Evolutionary conservation across 1,140 invertebrate species (phyloP).

Genomic region (Dinoponera quadriceps): DNA sequence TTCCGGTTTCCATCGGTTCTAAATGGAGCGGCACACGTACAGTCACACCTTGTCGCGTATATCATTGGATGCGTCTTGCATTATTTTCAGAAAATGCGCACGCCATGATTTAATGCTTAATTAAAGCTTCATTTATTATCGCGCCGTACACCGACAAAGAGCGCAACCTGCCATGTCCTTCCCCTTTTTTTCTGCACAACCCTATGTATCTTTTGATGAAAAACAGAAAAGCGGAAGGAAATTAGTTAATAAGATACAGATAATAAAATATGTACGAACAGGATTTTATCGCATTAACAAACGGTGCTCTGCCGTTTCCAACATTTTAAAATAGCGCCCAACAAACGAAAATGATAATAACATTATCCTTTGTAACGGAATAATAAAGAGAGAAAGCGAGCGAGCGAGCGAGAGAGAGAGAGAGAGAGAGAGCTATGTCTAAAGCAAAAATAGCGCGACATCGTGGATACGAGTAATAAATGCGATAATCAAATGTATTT

Average conservation of each 20-base stretch:
- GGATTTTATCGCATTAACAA: neutral
- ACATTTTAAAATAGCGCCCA: neutral
- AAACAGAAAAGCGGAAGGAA: neutral
- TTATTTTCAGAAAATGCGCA: conserved; percentile 35
- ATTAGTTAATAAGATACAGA: neutral
- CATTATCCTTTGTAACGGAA: conserved; percentile 12
- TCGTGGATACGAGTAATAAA: neutral
- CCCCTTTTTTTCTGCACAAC: neutral
- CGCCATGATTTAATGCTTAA: conserved; percentile 40
- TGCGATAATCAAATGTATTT: conserved; percentile 44
- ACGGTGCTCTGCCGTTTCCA: neutral
- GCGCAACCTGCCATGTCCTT: neutral
- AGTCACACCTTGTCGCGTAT: conserved; percentile 56
- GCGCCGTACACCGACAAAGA: neutral
- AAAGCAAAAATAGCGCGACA: neutral
- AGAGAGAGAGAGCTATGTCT: too few species aligned
- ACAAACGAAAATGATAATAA: conserved; percentile 21
- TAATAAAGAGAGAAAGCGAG: too few species aligned
- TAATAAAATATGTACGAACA: neutral
- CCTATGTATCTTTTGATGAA: neutral
- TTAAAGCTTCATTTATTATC: conserved; percentile 31
- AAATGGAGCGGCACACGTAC: conserved; percentile 63
- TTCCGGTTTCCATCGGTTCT: conserved; percentile 70
- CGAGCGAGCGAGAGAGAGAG: too few species aligned
- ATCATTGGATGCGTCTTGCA: neutral